A percentile compares a stretch with the other conserved stretches of the same genome.
Conservation (phyloP, 2,797 vertebrate genomes). For the Choloepus didactylus region DNA sequence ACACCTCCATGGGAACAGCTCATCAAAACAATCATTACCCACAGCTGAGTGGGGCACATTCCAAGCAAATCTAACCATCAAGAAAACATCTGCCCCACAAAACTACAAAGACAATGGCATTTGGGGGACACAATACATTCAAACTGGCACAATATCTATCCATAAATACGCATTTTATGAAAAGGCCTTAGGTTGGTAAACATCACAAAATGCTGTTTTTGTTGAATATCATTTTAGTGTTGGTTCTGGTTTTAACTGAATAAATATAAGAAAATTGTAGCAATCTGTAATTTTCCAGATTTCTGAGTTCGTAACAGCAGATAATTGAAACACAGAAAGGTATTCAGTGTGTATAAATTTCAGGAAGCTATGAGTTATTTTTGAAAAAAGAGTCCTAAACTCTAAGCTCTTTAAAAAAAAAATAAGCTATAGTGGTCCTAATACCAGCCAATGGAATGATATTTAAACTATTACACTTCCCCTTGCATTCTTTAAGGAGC, state of each 20-base stretch:
- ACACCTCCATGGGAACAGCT: no score
- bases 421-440: not conserved
- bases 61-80: no score
- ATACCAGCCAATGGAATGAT: not conserved
- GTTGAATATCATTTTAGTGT: not conserved
- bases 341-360: not conserved
- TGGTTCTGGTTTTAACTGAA: not conserved
- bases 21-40: no score
- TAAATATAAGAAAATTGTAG: not conserved
- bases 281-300: not conserved
- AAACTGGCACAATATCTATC: not conserved
- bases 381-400: constrained; percentile 5
- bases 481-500: not conserved
- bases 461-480: not conserved
- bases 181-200: not conserved
- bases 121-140: no score
- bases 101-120: no score
- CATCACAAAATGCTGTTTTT: not conserved
- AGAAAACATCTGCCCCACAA: no score
- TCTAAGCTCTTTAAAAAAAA: not conserved
- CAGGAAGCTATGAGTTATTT: not conserved
- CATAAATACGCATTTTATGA: not conserved
- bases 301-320: not conserved
- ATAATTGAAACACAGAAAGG: not conserved
- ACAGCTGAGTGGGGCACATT: no score